Conservation (phyloP, 2,797 vertebrate species). For the Onychomys torridus region DNA sequence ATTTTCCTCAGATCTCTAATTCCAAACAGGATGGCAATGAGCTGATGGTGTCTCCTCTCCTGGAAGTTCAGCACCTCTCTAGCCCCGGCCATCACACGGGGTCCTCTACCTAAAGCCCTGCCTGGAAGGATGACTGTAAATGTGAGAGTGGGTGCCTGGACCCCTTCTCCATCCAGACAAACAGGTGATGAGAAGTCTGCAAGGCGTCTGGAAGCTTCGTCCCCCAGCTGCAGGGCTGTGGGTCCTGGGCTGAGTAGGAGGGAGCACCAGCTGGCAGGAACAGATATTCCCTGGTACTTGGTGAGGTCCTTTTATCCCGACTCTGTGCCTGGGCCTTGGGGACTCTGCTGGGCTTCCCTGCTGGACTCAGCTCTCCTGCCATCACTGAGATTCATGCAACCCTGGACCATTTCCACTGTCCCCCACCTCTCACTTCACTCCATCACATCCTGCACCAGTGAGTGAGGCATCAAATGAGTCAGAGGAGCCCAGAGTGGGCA, state of each 20-base stretch:
- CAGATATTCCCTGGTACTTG: fast-evolving
- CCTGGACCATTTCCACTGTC: too few species aligned
- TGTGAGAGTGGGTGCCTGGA: fast-evolving
- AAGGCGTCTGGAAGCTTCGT: too few species aligned
- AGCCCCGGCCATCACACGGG: fast-evolving
- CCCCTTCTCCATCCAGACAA: neutral
- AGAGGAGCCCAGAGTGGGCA: neutral
- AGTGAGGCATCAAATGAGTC: neutral
- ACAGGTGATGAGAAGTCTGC: neutral
- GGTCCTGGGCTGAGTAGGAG: neutral
- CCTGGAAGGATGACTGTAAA: neutral
- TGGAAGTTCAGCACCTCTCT: neutral
- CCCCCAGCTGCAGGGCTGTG: too few species aligned
- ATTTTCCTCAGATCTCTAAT: neutral
- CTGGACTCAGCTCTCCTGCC: neutral
- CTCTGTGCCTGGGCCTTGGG: fast-evolving
- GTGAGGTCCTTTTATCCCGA: neutral
- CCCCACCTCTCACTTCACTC: neutral
- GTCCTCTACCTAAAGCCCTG: neutral
- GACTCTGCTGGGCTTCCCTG: neutral
- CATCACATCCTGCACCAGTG: neutral
- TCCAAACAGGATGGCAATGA: neutral
- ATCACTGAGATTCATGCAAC: neutral
- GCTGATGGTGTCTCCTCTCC: neutral
- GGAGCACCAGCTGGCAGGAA: neutral